Evolutionary conservation across 37 sponge, comb jelly and placozoan genomes (phyloP).

Genomic region (Diacarnus erythraeanus): DNA sequence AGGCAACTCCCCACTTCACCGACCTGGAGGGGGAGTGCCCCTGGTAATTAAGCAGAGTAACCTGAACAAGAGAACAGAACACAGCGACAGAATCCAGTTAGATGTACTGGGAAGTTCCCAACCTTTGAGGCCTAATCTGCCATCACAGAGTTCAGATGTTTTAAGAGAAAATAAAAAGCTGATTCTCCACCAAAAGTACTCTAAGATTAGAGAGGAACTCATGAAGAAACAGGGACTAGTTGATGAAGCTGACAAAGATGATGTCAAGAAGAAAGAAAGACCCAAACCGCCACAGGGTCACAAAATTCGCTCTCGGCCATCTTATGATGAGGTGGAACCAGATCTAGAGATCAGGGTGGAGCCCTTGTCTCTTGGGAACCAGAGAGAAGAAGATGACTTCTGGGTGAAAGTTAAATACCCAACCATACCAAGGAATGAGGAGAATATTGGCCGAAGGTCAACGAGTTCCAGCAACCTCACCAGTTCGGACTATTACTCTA

Average conservation of each 20-base stretch:
- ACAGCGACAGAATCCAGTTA: background rate
- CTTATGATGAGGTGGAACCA: slow-evolving; percentile 9
- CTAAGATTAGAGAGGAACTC: background rate
- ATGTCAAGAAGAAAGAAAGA: background rate
- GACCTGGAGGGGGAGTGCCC: background rate
- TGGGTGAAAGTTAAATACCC: slow-evolving; percentile 47
- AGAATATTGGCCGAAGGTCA: slow-evolving; percentile 13
- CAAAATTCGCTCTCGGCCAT: slow-evolving; percentile 1
- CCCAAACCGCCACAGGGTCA: background rate
- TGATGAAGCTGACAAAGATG: background rate
- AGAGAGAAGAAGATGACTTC: slow-evolving; percentile 43
- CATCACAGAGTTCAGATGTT: background rate
- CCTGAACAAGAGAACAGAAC: background rate
- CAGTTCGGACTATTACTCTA: slow-evolving; percentile 39
- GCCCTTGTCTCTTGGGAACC: slow-evolving; percentile 21
- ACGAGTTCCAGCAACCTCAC: slow-evolving; percentile 31
- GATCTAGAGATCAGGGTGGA: slow-evolving; percentile 28
- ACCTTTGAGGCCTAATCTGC: background rate
- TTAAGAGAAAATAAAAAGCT: background rate
- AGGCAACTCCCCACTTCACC: slow-evolving; percentile 4
- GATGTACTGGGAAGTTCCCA: background rate
- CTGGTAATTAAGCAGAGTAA: background rate
- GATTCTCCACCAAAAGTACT: background rate
- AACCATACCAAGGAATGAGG: background rate
- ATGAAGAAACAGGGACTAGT: background rate